Conservation (phyloP, 2,888 invertebrate genomes). For the Pharmacophagus antenor region DNA sequence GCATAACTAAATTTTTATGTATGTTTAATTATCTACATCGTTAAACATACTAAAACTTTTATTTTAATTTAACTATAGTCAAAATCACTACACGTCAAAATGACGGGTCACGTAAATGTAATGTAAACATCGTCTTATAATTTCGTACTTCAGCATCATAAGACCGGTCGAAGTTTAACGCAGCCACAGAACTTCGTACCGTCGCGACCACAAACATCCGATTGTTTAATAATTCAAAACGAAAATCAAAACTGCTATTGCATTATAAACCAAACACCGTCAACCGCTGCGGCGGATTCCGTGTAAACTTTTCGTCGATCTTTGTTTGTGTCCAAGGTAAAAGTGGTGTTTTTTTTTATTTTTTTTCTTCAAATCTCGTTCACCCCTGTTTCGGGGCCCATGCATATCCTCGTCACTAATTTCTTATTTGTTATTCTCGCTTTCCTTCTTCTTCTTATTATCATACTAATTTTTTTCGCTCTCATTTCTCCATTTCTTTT, state of each 20-base stretch:
- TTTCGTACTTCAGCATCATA: no score
- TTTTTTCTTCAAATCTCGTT: conserved; percentile 13
- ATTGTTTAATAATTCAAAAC: conserved; percentile 35
- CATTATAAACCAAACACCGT: conserved; percentile 53
- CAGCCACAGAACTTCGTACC: neutral
- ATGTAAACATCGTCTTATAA: no score
- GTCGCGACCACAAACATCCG: conserved; percentile 4
- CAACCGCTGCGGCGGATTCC: conserved; percentile 52
- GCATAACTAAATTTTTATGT: no score
- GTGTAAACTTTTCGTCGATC: conserved; percentile 43
- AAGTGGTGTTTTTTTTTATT: neutral
- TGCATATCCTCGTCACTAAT: conserved; percentile 35
- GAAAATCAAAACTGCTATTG: conserved; percentile 38
- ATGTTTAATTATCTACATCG: no score
- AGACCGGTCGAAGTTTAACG: neutral
- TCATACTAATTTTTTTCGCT: no score
- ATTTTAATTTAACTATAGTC: no score
- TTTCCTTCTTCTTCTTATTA: no score
- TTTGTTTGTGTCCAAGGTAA: conserved; percentile 6
- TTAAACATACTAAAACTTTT: no score
- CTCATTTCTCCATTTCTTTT: no score
- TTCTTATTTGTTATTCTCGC: no score
- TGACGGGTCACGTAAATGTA: no score
- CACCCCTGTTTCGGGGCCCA: conserved; percentile 12
- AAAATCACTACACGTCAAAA: no score